Percentiles rank a stretch among this genome's conserved stretches.
These are phyloP conservation scores for Drosophila ezoana DNA, from an alignment of 2,888 invertebrate species.

Conservation along the genomic window DNA sequence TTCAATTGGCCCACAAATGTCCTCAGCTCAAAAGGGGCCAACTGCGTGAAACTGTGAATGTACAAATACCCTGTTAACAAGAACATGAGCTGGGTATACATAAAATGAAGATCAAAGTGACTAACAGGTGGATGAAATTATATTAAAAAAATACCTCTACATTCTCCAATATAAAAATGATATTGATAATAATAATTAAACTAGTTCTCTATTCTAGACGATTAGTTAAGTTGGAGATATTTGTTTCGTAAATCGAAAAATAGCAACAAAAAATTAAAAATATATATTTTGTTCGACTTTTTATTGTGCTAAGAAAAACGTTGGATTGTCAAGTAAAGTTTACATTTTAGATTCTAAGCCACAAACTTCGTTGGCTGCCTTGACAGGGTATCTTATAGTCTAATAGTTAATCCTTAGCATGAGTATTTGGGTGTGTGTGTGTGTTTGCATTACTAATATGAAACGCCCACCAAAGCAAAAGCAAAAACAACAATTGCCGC, in stretches of 20 bases:
- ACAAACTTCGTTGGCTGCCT: not conserved
- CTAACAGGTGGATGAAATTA: not conserved
- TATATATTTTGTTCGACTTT: no score
- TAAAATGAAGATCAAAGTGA: not conserved
- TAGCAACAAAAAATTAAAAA: no score
- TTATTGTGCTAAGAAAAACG: no score
- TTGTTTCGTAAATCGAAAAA: no score
- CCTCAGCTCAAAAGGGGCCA: constrained; percentile 25
- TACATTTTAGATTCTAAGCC: no score
- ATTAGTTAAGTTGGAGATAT: no score
- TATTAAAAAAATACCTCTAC: no score
- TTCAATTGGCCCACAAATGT: constrained; percentile 70
- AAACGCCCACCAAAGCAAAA: constrained; percentile 65
- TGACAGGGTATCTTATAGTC: constrained; percentile 15
- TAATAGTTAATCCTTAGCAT: not conserved
- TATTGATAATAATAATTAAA: no score
- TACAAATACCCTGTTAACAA: constrained; percentile 24
- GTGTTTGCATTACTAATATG: constrained; percentile 73
- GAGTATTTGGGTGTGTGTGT: constrained; percentile 24
- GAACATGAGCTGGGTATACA: not conserved
- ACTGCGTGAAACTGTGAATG: constrained; percentile 15
- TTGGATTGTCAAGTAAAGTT: no score
- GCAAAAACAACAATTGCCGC: constrained; percentile 37
- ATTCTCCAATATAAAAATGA: no score
- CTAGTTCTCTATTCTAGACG: no score